These are phyloP conservation scores for Okamejei kenojei DNA, from an alignment of 2,797 vertebrate species.

Conservation along the genomic window DNA sequence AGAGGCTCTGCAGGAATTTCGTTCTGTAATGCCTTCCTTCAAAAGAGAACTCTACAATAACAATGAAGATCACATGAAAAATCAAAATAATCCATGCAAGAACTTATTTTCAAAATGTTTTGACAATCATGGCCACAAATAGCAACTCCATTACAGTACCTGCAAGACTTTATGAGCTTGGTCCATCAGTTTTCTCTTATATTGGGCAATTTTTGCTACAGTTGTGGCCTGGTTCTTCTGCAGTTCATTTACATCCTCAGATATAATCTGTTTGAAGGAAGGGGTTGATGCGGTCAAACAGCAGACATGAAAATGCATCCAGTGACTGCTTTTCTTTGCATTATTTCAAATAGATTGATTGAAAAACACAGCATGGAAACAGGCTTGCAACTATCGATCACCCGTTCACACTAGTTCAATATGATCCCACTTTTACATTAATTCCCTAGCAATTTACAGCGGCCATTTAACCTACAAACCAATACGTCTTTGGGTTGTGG, in stretches of 20 bases:
- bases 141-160: conserved; percentile 55
- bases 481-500: too few species aligned
- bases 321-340: too few species aligned
- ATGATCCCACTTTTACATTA: too few species aligned
- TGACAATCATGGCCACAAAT: neutral
- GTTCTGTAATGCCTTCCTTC: conserved; percentile 27
- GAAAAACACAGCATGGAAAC: too few species aligned
- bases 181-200: conserved; percentile 96
- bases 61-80: neutral
- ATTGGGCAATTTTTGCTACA: conserved; percentile 93
- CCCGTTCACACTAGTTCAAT: too few species aligned
- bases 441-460: too few species aligned
- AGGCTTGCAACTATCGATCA: too few species aligned
- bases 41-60: neutral
- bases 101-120: neutral
- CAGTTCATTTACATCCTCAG: conserved; percentile 88
- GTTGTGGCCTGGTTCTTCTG: conserved; percentile 97
- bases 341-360: too few species aligned
- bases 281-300: too few species aligned
- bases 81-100: neutral
- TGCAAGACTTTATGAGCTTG: conserved; percentile 90
- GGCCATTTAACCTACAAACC: too few species aligned
- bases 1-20: neutral
- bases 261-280: conserved; percentile 72
- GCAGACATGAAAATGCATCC: neutral